phyloP scores from a whole-genome alignment of 2,113 vertebrate genomes.

The Australoheros scitulus region DNA sequence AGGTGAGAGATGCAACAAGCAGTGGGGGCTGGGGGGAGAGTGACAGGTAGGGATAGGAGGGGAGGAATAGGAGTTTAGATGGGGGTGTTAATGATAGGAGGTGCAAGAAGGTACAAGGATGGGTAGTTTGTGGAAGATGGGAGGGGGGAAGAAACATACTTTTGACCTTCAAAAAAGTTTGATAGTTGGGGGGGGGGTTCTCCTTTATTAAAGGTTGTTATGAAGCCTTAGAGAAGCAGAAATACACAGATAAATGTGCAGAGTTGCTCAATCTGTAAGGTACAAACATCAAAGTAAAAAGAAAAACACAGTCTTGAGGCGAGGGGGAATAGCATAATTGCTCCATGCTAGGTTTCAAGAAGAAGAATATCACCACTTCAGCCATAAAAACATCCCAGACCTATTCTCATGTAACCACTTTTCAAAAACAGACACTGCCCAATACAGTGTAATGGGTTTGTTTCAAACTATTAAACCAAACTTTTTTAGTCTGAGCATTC shows the following conservation, averaged over 20 bases:
- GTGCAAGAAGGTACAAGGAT: conserved; percentile 34
- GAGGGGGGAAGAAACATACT: conserved; percentile 10
- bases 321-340: neutral
- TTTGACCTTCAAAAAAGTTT: conserved; percentile 64
- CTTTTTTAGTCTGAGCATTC: conserved; percentile 15
- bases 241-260: neutral
- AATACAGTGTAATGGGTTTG: conserved; percentile 43
- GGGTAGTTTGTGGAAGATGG: conserved; percentile 21
- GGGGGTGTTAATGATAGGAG: conserved; percentile 64
- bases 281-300: conserved; percentile 11
- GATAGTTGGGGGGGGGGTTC: neutral
- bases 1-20: conserved; percentile 53
- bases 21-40: conserved; percentile 46
- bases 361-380: neutral
- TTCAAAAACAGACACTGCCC: conserved; percentile 32
- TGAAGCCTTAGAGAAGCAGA: neutral
- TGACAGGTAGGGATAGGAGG: conserved; percentile 49
- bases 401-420: conserved; percentile 6
- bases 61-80: conserved; percentile 23
- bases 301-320: neutral
- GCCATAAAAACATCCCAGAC: conserved; percentile 8
- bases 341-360: neutral
- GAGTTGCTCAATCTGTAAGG: neutral
- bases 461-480: conserved; percentile 28
- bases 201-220: neutral